Conservation (phyloP, 2,113 vertebrate species). For the Hucho hucho region DNA sequence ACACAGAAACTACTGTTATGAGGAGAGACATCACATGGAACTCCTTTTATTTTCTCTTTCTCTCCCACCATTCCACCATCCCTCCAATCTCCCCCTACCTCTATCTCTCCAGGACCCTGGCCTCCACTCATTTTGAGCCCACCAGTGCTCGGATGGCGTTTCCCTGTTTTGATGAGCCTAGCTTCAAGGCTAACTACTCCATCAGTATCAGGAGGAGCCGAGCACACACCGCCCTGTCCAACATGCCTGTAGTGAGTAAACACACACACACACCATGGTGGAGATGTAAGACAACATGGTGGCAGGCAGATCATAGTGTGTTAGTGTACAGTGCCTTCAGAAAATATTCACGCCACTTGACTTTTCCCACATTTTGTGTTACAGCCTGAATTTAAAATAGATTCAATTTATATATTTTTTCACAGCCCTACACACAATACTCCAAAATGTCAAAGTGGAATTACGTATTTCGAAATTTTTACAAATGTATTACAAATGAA, state of each 20-base stretch:
- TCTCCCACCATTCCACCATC: no score
- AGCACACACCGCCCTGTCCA: conserved; percentile 71
- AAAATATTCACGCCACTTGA: no score
- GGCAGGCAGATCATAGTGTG: conserved; percentile 52
- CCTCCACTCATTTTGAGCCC: conserved; percentile 78
- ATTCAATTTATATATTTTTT: no score
- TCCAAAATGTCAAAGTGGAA: no score
- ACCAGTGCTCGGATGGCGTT: conserved; percentile 76
- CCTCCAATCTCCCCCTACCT: background rate
- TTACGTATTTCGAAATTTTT: no score
- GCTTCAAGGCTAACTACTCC: conserved; percentile 77
- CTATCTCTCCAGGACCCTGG: conserved; percentile 60
- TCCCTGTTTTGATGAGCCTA: conserved; percentile 78
- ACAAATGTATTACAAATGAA: no score
- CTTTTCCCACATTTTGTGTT: no score
- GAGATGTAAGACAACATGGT: background rate
- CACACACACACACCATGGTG: background rate
- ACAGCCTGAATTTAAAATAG: no score
- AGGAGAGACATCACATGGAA: no score
- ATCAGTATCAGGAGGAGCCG: conserved; percentile 65
- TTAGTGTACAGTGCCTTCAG: background rate
- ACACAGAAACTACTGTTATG: no score
- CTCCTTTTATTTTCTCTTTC: no score
- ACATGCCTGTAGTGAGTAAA: conserved; percentile 75
- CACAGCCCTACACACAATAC: no score